A percentile compares a stretch with the other conserved stretches of the same genome.
Conservation (phyloP, 2,888 invertebrate genomes). For the Galeruca laticollis region DNA sequence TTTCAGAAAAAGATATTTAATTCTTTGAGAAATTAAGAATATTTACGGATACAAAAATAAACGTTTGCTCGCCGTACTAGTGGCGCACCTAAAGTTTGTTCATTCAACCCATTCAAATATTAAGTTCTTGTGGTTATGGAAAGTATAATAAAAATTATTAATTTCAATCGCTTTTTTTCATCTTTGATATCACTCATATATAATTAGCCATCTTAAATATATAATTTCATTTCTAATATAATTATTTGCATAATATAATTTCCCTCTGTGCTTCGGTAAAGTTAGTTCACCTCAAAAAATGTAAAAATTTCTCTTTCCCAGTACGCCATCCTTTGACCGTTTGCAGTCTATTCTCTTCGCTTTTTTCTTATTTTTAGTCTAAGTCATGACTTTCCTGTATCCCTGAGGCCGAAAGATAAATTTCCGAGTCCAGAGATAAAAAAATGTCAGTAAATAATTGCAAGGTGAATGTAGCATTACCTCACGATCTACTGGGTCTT, state of each 20-base stretch:
- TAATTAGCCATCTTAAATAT: not conserved
- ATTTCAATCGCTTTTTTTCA: not conserved
- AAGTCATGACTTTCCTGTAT: slow-evolving; percentile 36
- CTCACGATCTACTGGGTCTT: slow-evolving; percentile 40
- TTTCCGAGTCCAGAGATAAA: slow-evolving; percentile 31
- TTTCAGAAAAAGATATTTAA: too few species aligned
- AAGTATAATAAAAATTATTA: not conserved
- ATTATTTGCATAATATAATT: slow-evolving; percentile 15
- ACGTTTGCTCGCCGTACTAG: too few species aligned
- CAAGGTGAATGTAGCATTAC: slow-evolving; percentile 32
- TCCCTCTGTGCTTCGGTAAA: not conserved
- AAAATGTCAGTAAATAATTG: slow-evolving; percentile 44
- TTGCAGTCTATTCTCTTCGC: slow-evolving; percentile 23
- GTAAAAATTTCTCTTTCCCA: slow-evolving; percentile 4
- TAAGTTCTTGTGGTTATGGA: not conserved
- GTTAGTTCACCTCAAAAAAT: slow-evolving; percentile 18
- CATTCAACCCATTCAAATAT: too few species aligned
- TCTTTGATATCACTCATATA: not conserved
- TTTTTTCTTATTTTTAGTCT: slow-evolving; percentile 20
- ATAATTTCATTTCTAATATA: slow-evolving; percentile 12
- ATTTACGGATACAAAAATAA: too few species aligned
- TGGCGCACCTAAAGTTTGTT: too few species aligned
- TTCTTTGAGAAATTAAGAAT: too few species aligned
- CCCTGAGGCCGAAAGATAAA: slow-evolving; percentile 38
- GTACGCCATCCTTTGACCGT: slow-evolving; percentile 18